Evolutionary conservation across 2,888 invertebrate species (phyloP), one percentile per base, ranked within the genome.

Genomic region (Heliconius erato): DNA sequence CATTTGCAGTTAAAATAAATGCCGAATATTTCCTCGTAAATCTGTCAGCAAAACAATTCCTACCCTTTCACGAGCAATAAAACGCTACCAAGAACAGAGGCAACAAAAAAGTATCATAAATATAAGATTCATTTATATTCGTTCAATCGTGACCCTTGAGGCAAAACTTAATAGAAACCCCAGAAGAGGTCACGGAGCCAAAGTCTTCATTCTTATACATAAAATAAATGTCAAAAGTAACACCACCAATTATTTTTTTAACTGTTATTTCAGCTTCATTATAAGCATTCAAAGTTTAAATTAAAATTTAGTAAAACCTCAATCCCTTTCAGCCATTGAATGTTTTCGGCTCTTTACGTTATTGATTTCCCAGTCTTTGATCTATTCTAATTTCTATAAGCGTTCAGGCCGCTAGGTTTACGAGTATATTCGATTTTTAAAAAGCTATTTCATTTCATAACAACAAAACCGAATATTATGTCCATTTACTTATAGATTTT

Each of bases 41-140:
- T 95, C 95, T 95, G 95, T 94, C 95, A 94, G 93, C 94, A 93
- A 94, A 95, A 95, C 95, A 95, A 95, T 95, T 95, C 93, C 92
- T 94, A 95, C 95, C 95, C 95, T 95, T 95, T 95, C 95, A 94
- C 94, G 94, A 95, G 95, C 94, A 94, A 95, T 95, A 95, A 95
- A 95, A 95, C 91, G 94, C 92, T 94, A 91, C 93, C 93, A 93
- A 94, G 92, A 94, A 94, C 92, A 92, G 91, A 92, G 90, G 91
- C 91, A 92, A 91, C 91, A 91, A 93, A 94, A 94, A 95, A 95
- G 95, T 93, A 95, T 94, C 93, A 95, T 95, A 95, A 95, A 95
- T 95, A 95, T 94, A 94, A 95, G 94, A 95, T 95, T 95, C 95
- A 95, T 95, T 95, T 95, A 94, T 95, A 95, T 96, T 95, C 95